phyloP scores from a whole-genome alignment of 2,888 invertebrate genomes.

The Uloborus plumipes region DNA sequence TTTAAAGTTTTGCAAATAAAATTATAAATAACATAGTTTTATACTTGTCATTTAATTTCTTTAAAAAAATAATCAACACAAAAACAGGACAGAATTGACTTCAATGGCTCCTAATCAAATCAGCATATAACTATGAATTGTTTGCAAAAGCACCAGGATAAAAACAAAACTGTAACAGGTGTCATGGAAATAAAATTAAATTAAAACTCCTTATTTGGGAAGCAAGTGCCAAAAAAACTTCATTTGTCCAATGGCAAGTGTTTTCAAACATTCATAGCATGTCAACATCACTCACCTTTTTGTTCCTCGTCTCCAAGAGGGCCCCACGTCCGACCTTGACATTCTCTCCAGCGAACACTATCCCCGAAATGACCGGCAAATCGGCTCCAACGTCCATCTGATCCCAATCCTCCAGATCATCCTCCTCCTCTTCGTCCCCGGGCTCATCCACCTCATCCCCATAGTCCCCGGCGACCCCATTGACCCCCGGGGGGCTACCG shows the following conservation, averaged over 20 bases:
- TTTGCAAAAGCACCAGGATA: background rate
- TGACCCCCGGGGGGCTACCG: conserved; percentile 44
- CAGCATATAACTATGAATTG: background rate
- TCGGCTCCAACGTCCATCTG: conserved; percentile 66
- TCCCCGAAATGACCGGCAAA: conserved; percentile 61
- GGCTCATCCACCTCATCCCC: conserved; percentile 13
- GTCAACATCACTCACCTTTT: conserved; percentile 58
- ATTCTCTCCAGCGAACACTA: conserved; percentile 66
- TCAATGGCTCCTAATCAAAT: too few species aligned
- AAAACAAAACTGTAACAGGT: background rate
- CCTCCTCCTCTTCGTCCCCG: conserved; percentile 47
- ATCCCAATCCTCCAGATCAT: conserved; percentile 65
- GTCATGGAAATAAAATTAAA: background rate
- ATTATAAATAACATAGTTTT: too few species aligned
- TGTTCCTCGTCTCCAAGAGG: conserved; percentile 64
- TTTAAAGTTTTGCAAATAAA: too few species aligned
- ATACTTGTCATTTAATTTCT: too few species aligned
- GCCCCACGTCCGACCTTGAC: conserved; percentile 62
- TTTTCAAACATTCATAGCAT: too few species aligned
- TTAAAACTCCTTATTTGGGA: too few species aligned
- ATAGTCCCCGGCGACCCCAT: conserved; percentile 26
- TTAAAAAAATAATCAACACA: too few species aligned
- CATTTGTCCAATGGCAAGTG: too few species aligned
- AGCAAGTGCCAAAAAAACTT: too few species aligned
- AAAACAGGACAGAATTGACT: too few species aligned